Percentiles rank a stretch among this genome's conserved stretches.
phyloP scores from a whole-genome alignment of 2,797 vertebrate species.

The Myotis vivesi region DNA sequence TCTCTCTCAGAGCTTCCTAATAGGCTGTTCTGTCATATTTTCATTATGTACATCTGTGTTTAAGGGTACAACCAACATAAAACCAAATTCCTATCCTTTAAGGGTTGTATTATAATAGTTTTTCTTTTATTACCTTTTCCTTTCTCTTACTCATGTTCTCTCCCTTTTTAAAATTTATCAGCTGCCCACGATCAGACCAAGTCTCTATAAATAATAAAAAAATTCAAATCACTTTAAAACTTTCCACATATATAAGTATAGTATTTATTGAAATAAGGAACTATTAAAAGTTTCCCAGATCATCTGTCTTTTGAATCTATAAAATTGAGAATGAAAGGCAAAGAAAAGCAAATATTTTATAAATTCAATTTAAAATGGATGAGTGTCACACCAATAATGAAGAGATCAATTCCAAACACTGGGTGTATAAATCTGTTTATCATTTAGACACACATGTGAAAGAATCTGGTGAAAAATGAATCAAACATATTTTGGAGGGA shows the following conservation, averaged over 20 bases:
- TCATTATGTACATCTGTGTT: neutral
- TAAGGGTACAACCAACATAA: neutral
- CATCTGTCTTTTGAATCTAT: neutral
- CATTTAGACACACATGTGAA: neutral
- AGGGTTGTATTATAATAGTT: neutral
- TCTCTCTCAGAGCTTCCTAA: neutral
- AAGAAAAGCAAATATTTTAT: neutral
- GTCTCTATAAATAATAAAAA: neutral
- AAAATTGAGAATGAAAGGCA: constrained; percentile 1
- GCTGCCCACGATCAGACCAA: neutral
- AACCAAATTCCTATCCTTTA: neutral
- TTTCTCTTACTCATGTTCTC: neutral
- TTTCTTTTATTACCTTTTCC: neutral
- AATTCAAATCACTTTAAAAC: neutral
- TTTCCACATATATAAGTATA: neutral
- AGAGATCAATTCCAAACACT: neutral
- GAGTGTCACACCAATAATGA: neutral
- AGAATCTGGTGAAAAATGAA: neutral
- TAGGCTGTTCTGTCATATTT: neutral
- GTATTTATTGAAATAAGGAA: neutral
- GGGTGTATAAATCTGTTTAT: neutral
- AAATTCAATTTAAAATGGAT: neutral
- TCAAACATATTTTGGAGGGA: neutral
- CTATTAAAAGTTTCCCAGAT: neutral
- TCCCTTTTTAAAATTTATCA: neutral